Evolutionary conservation across 2,888 invertebrate species (phyloP).

Genomic region (Chydorus sphaericus): DNA sequence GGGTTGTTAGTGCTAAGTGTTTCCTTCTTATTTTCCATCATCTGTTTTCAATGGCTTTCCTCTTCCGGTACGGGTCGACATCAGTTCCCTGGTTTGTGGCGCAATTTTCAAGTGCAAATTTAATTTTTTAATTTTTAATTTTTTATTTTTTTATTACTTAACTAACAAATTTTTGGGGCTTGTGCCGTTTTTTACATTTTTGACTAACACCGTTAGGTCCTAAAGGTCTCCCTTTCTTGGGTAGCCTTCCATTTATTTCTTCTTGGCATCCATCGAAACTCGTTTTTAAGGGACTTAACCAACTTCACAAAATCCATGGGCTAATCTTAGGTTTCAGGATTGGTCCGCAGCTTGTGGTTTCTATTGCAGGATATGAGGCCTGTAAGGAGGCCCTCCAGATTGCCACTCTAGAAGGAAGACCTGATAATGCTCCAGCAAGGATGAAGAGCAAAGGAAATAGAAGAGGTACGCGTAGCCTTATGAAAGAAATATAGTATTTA

Average conservation of each 20-base stretch:
- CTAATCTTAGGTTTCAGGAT: conserved; percentile 15
- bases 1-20: not conserved
- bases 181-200: too few relatives aligned
- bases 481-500: not conserved
- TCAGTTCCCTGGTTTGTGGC: too few relatives aligned
- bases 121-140: not conserved
- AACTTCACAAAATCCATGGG: not conserved
- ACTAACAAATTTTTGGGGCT: not conserved
- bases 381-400: conserved; percentile 17
- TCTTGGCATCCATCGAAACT: not conserved
- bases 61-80: too few relatives aligned
- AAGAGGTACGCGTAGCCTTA: not conserved
- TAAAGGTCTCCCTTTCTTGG: not conserved
- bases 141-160: not conserved
- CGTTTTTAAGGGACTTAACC: not conserved
- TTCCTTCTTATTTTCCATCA: not conserved
- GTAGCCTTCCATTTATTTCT: not conserved
- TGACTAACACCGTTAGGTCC: not conserved
- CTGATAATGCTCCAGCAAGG: conserved; percentile 34
- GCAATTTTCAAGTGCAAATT: too few relatives aligned
- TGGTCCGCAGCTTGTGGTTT: conserved; percentile 16
- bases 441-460: conserved; percentile 1
- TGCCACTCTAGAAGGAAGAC: conserved; percentile 20
- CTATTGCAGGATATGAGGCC: conserved; percentile 17
- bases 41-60: not conserved